Conservation (phyloP, 1,140 invertebrate species). For the Drosophila hydei region DNA sequence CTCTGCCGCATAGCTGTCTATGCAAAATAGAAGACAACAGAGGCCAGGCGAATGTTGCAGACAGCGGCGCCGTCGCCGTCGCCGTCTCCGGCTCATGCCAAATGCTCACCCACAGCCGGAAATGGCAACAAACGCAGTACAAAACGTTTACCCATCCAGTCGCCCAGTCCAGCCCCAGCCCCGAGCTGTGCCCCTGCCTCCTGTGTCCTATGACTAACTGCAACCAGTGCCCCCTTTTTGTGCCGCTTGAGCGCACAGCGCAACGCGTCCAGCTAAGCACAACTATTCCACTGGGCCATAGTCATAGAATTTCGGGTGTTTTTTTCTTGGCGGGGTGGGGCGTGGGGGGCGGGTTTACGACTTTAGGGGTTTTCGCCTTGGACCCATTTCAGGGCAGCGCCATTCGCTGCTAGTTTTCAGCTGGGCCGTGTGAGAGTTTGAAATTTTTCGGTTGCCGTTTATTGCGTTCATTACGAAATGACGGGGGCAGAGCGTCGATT, state of each 20-base stretch:
- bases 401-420: conserved; percentile 7
- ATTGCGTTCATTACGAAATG: conserved; percentile 73
- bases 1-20: conserved; percentile 47
- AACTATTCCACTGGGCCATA: conserved; percentile 10
- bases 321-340: not conserved
- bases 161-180: not conserved
- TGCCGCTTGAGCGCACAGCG: conserved; percentile 64
- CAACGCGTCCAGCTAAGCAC: conserved; percentile 10
- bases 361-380: conserved; percentile 1
- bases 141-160: conserved; percentile 46
- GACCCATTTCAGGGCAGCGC: conserved; percentile 5
- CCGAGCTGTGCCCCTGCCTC: conserved; percentile 10
- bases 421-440: conserved; percentile 60
- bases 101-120: conserved; percentile 35
- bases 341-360: not conserved
- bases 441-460: conserved; percentile 79
- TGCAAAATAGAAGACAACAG: conserved; percentile 73
- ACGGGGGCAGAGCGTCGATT: not conserved
- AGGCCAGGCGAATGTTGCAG: conserved; percentile 28
- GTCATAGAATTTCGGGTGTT: not conserved
- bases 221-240: conserved; percentile 22
- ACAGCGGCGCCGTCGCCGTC: conserved; percentile 40
- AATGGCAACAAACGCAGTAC: conserved; percentile 78
- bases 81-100: conserved; percentile 15
- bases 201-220: conserved; percentile 62